Evolutionary conservation across 2,888 invertebrate species (phyloP), one percentile per base, ranked within the genome.

Genomic region (Ernsta delagoae): DNA sequence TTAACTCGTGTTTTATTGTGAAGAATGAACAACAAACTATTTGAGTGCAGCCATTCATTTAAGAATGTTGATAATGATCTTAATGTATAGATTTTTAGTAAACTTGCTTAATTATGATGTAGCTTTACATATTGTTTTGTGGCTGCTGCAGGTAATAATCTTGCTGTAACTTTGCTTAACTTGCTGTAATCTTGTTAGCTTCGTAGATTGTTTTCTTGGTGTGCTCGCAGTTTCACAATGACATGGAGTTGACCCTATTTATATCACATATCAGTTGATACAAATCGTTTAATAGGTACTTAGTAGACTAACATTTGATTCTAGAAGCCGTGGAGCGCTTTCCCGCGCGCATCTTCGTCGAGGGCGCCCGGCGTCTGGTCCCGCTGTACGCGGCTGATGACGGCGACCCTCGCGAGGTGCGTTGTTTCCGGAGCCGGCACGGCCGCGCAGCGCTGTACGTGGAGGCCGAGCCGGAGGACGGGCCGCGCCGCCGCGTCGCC

Each of bases 391-490:
- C 94, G 1, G 90, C 94, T 5, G 93, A 93, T 68, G 95, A 95
- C 74, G 94, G 94, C 1, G 94, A 94, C 61, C 85, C 87, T 41
- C 83, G 90, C 31, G 92, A 93, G 81, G 85, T 95, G 72, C 85
- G 95, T 41, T 96, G 96, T 80, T 96, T 96, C 88, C 94, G 94
- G 71, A 96, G 95, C 75, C 89, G 94, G 61, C 92, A 90, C 16
- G 95, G 95, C 4, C 94, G 95, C 71, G 95, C 95, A 6, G 96
- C 96, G 1, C 87, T 96, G 9, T 96, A 96, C 80, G 95, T 96
- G 24, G 96, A 96, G 71, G 92, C 92, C 0, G 92, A 90, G 61
- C 92, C 92, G 0, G 94, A 93, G 67, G 92, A 93, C 11, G 92
- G 93, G 0, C 86, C 93, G 0, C 86, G 86, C 68, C 92, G 94